phyloP scores from a whole-genome alignment of 2,113 vertebrate genomes.

The Phylloscopus trochilus region DNA sequence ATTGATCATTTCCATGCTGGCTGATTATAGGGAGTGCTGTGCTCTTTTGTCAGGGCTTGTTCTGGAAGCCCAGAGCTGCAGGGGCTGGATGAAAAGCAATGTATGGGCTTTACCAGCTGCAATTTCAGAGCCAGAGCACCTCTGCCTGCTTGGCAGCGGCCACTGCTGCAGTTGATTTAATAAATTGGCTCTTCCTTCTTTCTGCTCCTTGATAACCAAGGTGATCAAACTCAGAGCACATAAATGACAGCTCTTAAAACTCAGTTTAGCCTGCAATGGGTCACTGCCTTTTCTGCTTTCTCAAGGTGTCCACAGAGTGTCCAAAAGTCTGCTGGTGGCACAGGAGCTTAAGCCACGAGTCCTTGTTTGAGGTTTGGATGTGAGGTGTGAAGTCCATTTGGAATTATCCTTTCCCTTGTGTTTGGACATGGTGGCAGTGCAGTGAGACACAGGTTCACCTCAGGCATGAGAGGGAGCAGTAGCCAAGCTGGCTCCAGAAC shows the following conservation, averaged over 20 bases:
- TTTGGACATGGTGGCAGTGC: neutral
- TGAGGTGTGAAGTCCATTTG: neutral
- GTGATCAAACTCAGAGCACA: neutral
- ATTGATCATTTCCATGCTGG: conserved; percentile 3
- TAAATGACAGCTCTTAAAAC: neutral
- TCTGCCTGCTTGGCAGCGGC: neutral
- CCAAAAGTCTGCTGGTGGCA: neutral
- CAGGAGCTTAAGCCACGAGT: neutral
- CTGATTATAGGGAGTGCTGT: neutral
- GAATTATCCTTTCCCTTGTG: neutral
- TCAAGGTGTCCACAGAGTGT: neutral
- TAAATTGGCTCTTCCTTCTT: neutral
- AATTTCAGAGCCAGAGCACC: neutral
- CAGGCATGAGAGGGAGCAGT: neutral
- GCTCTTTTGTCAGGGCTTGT: neutral
- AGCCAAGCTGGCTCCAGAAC: neutral
- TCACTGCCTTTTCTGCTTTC: neutral
- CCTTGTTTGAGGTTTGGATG: neutral
- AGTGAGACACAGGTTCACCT: neutral
- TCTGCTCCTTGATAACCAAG: neutral
- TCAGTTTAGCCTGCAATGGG: neutral
- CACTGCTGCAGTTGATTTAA: neutral
- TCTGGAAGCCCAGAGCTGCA: neutral
- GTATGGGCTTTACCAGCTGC: neutral
- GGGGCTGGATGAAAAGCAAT: neutral